These are phyloP conservation scores for Eublepharis macularius DNA, from an alignment of 2,113 vertebrate species.

Conservation along the genomic window DNA sequence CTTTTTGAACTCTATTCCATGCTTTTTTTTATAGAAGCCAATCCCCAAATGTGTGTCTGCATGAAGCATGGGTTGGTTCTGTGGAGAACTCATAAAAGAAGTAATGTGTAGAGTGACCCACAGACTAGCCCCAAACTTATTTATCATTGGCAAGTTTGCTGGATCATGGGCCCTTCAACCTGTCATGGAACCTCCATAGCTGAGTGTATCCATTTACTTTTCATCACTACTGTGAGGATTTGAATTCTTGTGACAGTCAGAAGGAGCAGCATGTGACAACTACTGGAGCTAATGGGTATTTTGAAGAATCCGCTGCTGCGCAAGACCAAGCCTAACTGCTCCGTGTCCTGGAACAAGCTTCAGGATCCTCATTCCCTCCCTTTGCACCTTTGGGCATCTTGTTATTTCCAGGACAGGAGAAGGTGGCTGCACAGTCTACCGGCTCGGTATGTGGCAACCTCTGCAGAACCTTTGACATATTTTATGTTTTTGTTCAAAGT, in stretches of 20 bases:
- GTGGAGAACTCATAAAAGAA: too few relatives aligned
- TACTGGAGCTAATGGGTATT: too few relatives aligned
- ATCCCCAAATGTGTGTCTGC: too few relatives aligned
- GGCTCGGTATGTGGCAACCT: not conserved
- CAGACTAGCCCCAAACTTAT: too few relatives aligned
- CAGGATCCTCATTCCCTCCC: not conserved
- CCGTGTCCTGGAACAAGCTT: not conserved
- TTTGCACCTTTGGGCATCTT: not conserved
- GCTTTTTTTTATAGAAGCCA: too few relatives aligned
- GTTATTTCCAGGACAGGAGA: not conserved
- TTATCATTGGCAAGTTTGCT: too few relatives aligned
- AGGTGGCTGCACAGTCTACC: too few relatives aligned
- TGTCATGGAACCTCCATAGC: too few relatives aligned
- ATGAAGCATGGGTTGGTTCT: too few relatives aligned
- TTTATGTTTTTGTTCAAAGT: not conserved
- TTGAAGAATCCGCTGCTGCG: not conserved
- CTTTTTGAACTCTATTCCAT: too few relatives aligned
- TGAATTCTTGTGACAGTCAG: not conserved
- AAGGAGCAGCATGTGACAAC: not conserved
- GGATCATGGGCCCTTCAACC: too few relatives aligned
- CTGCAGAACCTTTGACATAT: not conserved
- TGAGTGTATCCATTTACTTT: not conserved
- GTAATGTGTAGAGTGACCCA: too few relatives aligned
- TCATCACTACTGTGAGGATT: not conserved
- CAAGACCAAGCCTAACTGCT: not conserved